Conservation (phyloP, 2,888 invertebrate genomes). For the Melieria crassipennis region DNA sequence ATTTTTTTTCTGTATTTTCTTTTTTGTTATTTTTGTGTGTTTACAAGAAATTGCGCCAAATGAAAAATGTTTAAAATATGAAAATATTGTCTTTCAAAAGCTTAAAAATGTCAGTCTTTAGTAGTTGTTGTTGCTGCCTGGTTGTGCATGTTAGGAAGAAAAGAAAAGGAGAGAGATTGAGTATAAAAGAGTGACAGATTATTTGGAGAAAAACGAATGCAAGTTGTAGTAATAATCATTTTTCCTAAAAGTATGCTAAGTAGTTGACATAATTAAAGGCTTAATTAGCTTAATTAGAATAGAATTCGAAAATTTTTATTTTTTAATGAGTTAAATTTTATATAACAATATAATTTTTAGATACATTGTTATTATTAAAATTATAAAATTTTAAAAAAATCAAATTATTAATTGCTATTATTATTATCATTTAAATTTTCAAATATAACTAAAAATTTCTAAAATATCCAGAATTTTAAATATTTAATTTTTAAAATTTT, state of each 20-base stretch:
- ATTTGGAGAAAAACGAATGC: not conserved
- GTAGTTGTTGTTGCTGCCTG: slow-evolving; percentile 50
- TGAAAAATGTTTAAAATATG: slow-evolving; percentile 50
- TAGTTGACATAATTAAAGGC: not conserved
- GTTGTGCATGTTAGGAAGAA: not conserved
- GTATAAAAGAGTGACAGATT: not conserved
- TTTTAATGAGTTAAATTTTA: too few species aligned
- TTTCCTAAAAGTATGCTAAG: not conserved
- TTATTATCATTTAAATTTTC: too few species aligned
- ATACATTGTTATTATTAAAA: too few species aligned
- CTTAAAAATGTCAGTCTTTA: slow-evolving; percentile 67
- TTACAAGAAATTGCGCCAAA: slow-evolving; percentile 41
- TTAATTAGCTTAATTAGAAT: too few species aligned
- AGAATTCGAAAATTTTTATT: too few species aligned
- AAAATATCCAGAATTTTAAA: too few species aligned
- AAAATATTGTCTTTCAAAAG: slow-evolving; percentile 67
- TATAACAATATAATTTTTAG: too few species aligned
- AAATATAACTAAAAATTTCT: too few species aligned
- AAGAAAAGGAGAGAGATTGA: not conserved
- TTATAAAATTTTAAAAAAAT: too few species aligned
- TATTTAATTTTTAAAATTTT: too few species aligned
- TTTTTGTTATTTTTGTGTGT: slow-evolving; percentile 35
- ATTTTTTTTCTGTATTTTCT: slow-evolving; percentile 35
- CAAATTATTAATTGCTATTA: too few species aligned
- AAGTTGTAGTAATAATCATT: not conserved